Evolutionary conservation across 2,113 vertebrate species (phyloP), one percentile per base, ranked within the genome.

Genomic region (Chiloscyllium plagiosum): DNA sequence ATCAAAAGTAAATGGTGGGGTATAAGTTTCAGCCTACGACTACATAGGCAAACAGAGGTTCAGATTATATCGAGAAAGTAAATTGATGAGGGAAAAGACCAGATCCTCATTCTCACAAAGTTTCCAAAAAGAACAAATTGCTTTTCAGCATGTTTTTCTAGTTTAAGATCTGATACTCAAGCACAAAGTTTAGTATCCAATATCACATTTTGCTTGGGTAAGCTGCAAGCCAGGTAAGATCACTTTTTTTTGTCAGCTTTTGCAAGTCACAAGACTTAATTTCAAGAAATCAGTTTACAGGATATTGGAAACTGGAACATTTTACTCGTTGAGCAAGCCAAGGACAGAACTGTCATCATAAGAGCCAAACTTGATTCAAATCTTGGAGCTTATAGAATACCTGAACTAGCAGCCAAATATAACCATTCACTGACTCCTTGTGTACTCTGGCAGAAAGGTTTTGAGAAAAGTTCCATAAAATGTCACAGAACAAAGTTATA

Each of bases 261-360:
- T 66, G 61, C 37, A 15, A 6, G 61, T 66, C 33, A 68, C 61
- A 5, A 50, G 50, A 87, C 24, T 50, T 47, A 47, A 52, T 37
- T 66, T 37, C 89, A 93, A 37, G n/a, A 19, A 22, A 93, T 93
- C 80, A 7, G 42, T 37, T 93, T 66, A 68, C 66, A 93, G 61
- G 93, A 50, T 72, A 15, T 70, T 95, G 68, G 68, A 70, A 95
- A 95, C n/a, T 95, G 93, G 93, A 95, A 95, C 42, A 70, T 72
- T 70, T 70, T 70, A 70, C 93, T 69, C 37, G 4, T 50, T 95
- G 20, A 42, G 47, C 50, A 42, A 95, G 93, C 93, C 37, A 72
- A 95, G 42, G 68, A 95, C 68, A 20, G 65, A 95, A 95, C 42
- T 50, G 20, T 50, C 65, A 26, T 72, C 37, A 12, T 42, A 70